Evolutionary conservation across 2,888 invertebrate species (phyloP), one percentile per base, ranked within the genome.

Genomic region (Aleiodes leptofemur): DNA sequence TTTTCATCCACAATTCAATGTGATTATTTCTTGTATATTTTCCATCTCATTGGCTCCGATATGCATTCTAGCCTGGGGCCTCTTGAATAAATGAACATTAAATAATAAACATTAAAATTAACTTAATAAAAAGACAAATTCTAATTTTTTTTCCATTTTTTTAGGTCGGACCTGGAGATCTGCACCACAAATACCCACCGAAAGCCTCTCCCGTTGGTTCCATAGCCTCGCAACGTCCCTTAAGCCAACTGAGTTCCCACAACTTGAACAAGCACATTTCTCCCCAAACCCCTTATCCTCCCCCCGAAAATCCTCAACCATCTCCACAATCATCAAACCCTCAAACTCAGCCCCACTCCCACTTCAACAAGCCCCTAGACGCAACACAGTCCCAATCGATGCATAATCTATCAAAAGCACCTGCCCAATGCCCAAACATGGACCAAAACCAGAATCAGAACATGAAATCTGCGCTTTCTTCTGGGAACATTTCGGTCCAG

Each of bases 381-480:
- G 88, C 86, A n/a, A 88, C 88, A 1, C 89, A 89, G 56, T 89
- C 89, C 1, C 89, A 89, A 59, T 89, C 89, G 2, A 88, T 89
- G 89, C 89, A 89, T 79, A 89, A 89, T 77, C 83, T 89, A 16
- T 89, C 89, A 3, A 89, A 89, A 69, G 77, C 88, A 5, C 82
- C 76, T 9, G 76, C 82, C 13, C 29, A 50, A n/a, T 31, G 83
- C 73, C 76, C 86, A 3, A 83, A 85, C 23, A 88, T 90, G 29
- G 92, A 92, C 85, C 92, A 92, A 81, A 93, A 93, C 86, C 92
- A 92, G 81, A 92, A 92, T 84, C 92, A 92, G 81, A 92, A 92
- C 84, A 89, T 92, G 79, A 92, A 92, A 79, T 90, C 90, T 80
- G 92, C 91, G 50, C 80, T 89, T 69, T 89, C 89, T 0, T 88